phyloP scores from a whole-genome alignment of 2,888 invertebrate genomes.

The Drosophila buzzatii region DNA sequence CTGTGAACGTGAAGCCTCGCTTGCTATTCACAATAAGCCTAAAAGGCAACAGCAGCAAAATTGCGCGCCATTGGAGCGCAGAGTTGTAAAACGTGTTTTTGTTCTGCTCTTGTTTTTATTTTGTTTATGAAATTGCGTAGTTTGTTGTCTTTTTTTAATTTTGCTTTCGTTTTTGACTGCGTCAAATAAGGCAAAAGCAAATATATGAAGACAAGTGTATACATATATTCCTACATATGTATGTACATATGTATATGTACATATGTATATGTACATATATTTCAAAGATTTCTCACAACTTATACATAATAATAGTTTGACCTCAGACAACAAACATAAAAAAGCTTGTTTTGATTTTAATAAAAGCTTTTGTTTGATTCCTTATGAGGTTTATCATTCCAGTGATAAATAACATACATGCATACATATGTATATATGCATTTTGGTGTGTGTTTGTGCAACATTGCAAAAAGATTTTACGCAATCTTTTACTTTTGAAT shows the following conservation, averaged over 20 bases:
- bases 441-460: slow-evolving; percentile 15
- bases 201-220: slow-evolving; percentile 4
- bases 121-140: slow-evolving; percentile 68
- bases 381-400: slow-evolving; percentile 34
- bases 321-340: slow-evolving; percentile 67
- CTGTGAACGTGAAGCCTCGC: slow-evolving; percentile 26
- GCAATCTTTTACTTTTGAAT: slow-evolving; percentile 35
- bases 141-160: slow-evolving; percentile 47
- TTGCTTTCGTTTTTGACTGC: slow-evolving; percentile 60
- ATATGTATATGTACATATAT: slow-evolving; percentile 8
- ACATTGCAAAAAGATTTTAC: slow-evolving; percentile 44
- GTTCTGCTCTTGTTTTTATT: slow-evolving; percentile 44
- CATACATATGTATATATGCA: slow-evolving; percentile 5
- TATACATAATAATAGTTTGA: slow-evolving; percentile 43
- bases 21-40: slow-evolving; percentile 62
- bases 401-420: slow-evolving; percentile 4
- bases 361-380: slow-evolving; percentile 27
- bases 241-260: background rate
- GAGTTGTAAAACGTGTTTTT: slow-evolving; percentile 78
- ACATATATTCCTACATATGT: too few species aligned
- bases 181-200: slow-evolving; percentile 26
- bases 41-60: slow-evolving; percentile 58
- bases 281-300: slow-evolving; percentile 32
- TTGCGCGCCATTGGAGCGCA: slow-evolving; percentile 70
- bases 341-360: slow-evolving; percentile 44